Conservation (phyloP, 2,113 vertebrate species). For the Anoura caudifer region DNA sequence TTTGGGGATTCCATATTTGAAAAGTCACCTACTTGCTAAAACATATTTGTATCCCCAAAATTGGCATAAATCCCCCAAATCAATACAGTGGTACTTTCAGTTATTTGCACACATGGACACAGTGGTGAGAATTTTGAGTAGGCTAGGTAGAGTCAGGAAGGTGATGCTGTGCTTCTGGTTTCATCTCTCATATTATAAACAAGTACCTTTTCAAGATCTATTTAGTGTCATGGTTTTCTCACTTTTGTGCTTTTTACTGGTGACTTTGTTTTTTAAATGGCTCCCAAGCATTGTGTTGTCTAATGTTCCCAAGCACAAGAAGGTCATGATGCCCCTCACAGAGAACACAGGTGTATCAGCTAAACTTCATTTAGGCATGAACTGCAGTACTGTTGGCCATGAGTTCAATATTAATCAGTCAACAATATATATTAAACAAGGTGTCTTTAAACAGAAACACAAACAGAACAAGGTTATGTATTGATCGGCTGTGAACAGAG, state of each 20-base stretch:
- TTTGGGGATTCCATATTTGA: neutral
- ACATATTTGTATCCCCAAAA: neutral
- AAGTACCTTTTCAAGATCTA: neutral
- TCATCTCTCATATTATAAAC: neutral
- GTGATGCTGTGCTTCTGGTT: neutral
- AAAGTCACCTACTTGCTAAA: neutral
- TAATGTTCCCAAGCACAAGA: neutral
- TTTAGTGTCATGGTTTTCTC: neutral
- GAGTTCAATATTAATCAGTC: neutral
- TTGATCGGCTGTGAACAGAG: neutral
- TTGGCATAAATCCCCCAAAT: neutral
- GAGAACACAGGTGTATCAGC: neutral
- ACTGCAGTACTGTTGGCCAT: neutral
- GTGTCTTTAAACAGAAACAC: slow-evolving; percentile 1
- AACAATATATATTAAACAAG: neutral
- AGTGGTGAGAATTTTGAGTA: neutral
- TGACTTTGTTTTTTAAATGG: neutral
- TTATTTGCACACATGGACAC: neutral
- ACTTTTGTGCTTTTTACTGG: neutral
- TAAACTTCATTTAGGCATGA: neutral
- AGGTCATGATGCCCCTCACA: neutral
- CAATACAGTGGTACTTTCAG: neutral
- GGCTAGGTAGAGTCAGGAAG: neutral
- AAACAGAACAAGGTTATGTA: neutral
- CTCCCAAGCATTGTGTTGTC: neutral